Conservation (phyloP, 2,113 vertebrate species). For the Chloebia gouldiae region DNA sequence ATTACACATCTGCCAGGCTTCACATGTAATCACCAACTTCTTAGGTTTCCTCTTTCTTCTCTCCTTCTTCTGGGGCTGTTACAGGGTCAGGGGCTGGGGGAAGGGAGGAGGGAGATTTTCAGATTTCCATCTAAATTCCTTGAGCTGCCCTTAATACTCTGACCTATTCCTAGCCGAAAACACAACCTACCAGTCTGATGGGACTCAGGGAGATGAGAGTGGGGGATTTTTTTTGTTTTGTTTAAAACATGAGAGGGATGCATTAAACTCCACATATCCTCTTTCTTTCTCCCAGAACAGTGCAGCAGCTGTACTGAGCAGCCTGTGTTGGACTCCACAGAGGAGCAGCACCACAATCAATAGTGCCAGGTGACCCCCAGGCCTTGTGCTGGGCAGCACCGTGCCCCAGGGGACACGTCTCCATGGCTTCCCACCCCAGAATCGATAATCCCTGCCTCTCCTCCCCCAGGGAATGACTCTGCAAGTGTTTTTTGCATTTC, state of each 20-base stretch:
- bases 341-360: not conserved
- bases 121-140: slow-evolving; percentile 28
- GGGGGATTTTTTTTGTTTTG: not conserved
- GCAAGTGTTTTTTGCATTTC: not conserved
- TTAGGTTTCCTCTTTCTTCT: slow-evolving; percentile 22
- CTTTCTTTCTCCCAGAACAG: not conserved
- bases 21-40: slow-evolving; percentile 36
- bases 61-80: slow-evolving; percentile 3
- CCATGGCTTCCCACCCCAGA: not conserved
- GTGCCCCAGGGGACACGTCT: not conserved
- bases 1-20: slow-evolving; percentile 40
- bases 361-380: not conserved
- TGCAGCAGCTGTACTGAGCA: not conserved
- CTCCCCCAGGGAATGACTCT: not conserved
- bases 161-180: not conserved
- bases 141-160: slow-evolving; percentile 2
- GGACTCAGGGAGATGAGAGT: not conserved
- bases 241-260: not conserved
- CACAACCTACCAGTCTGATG: not conserved
- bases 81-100: not conserved
- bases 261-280: not conserved
- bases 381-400: not conserved
- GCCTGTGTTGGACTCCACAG: not conserved
- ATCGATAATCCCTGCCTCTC: not conserved
- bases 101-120: not conserved